Percentiles rank a stretch among this genome's conserved stretches.
These are phyloP conservation scores for Coreoperca whiteheadi DNA, from an alignment of 2,113 vertebrate species.

Conservation along the genomic window DNA sequence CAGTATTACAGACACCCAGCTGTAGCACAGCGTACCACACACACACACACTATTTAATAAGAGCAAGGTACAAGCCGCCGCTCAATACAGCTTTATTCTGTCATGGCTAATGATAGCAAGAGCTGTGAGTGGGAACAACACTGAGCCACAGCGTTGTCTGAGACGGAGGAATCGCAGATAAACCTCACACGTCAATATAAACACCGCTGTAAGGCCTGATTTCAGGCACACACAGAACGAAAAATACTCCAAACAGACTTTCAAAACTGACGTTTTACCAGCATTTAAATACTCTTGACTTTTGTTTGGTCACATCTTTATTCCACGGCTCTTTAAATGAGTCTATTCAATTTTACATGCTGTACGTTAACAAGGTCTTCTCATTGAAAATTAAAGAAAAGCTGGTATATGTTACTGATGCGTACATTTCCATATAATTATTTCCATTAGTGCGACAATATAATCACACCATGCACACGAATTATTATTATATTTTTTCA, in stretches of 20 bases:
- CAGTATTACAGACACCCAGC: constrained; percentile 34
- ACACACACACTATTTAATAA: constrained; percentile 50
- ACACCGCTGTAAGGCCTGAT: constrained; percentile 31
- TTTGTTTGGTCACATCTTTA: not conserved
- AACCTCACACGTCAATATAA: constrained; percentile 45
- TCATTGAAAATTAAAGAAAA: too few relatives aligned
- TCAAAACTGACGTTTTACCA: not conserved
- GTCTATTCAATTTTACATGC: not conserved
- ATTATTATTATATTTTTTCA: too few relatives aligned
- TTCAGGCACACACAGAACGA: constrained; percentile 17
- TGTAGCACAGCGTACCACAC: not conserved
- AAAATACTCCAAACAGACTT: constrained; percentile 13
- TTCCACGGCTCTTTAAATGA: not conserved
- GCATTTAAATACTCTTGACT: not conserved
- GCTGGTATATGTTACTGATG: not conserved
- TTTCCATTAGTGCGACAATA: too few relatives aligned
- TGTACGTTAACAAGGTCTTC: too few relatives aligned
- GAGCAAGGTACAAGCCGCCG: constrained; percentile 28
- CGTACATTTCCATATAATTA: not conserved
- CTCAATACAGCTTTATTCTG: constrained; percentile 66
- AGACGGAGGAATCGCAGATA: constrained; percentile 50
- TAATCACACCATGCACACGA: not conserved
- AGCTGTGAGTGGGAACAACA: constrained; percentile 43
- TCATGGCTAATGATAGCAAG: constrained; percentile 49
- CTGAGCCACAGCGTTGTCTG: not conserved